These are phyloP conservation scores for Proteles cristata DNA, from an alignment of 2,113 vertebrate species.

Conservation along the genomic window DNA sequence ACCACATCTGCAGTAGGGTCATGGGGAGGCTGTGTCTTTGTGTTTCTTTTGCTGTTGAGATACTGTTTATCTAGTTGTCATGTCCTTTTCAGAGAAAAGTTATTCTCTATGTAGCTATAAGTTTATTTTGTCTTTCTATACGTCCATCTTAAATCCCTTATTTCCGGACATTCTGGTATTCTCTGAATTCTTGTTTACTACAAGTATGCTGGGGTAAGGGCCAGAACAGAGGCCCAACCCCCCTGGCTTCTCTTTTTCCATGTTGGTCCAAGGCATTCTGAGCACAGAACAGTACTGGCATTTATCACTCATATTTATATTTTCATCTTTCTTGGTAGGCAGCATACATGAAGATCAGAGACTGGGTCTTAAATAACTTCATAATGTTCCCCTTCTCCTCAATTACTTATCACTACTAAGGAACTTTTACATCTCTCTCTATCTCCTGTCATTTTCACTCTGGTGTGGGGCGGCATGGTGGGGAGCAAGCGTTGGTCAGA, in stretches of 20 bases:
- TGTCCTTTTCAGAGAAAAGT: neutral
- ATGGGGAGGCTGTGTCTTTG: neutral
- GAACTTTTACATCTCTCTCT: neutral
- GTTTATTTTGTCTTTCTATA: neutral
- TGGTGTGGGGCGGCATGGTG: neutral
- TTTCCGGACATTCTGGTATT: neutral
- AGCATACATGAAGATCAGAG: neutral
- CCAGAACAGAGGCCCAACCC: neutral
- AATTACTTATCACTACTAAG: neutral
- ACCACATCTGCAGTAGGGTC: neutral
- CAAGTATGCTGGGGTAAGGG: neutral
- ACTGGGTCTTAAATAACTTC: neutral
- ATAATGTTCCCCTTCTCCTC: neutral
- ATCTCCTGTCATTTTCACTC: neutral
- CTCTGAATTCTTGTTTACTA: neutral
- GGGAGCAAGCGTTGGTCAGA: neutral
- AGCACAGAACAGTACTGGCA: neutral
- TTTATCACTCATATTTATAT: neutral
- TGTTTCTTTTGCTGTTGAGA: neutral
- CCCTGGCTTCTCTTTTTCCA: neutral
- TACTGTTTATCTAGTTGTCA: neutral
- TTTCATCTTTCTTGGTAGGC: neutral
- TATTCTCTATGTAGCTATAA: neutral
- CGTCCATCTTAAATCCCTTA: neutral
- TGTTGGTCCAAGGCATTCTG: neutral